Conservation (phyloP, 2,888 invertebrate species). For the Lasioglossum lativentre region DNA sequence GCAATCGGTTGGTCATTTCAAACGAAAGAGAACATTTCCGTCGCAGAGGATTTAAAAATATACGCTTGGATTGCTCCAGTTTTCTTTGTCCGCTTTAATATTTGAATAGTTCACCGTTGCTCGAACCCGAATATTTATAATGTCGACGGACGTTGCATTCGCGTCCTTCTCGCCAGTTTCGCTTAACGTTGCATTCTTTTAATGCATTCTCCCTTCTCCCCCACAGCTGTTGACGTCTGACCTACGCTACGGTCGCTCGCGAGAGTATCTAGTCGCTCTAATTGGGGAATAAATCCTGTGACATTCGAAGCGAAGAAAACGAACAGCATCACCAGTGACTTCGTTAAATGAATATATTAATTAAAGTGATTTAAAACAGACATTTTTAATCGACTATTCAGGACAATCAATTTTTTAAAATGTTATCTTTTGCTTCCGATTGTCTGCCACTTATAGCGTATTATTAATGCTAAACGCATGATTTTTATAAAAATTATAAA, state of each 20-base stretch:
- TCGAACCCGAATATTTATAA: conserved; percentile 1
- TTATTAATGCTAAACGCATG: too few species aligned
- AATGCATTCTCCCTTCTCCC: not conserved
- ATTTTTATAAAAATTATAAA: too few species aligned
- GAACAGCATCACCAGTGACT: too few species aligned
- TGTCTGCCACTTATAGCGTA: too few species aligned
- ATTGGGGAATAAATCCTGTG: conserved; percentile 1
- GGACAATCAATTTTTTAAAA: too few species aligned
- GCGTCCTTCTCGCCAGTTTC: not conserved
- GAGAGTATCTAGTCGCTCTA: not conserved
- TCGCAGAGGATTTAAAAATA: not conserved
- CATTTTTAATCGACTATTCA: too few species aligned
- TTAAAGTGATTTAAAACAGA: too few species aligned
- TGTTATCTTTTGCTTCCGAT: too few species aligned
- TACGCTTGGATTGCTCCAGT: not conserved
- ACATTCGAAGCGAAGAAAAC: not conserved
- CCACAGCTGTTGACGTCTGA: not conserved
- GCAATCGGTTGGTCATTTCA: not conserved
- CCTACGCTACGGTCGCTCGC: not conserved
- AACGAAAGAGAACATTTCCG: not conserved
- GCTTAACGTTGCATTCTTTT: not conserved
- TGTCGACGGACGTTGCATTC: not conserved
- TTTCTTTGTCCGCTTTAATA: not conserved
- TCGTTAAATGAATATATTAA: too few species aligned
- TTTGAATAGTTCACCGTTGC: not conserved